Evolutionary conservation across 2,113 vertebrate species (phyloP).

Genomic region (Atlantisia rogersi): DNA sequence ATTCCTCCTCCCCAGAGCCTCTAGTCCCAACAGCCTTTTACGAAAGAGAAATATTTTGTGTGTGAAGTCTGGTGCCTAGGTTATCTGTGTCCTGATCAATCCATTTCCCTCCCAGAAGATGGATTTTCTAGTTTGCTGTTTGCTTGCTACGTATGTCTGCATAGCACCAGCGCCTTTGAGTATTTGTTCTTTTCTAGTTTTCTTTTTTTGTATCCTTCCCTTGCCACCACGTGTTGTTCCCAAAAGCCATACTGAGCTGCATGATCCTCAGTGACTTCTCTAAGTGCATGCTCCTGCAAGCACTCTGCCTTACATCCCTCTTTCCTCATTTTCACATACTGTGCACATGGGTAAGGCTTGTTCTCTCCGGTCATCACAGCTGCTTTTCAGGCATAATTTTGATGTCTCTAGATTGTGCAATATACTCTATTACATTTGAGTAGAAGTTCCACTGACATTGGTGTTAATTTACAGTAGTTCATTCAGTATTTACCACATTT

Average conservation of each 20-base stretch:
- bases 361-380: background rate
- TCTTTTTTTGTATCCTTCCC: background rate
- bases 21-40: background rate
- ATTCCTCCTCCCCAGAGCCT: background rate
- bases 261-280: background rate
- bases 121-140: background rate
- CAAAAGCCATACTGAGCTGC: background rate
- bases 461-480: background rate
- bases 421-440: background rate
- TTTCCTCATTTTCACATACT: background rate
- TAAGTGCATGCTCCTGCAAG: background rate
- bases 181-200: background rate
- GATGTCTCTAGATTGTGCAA: background rate
- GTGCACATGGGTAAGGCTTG: background rate
- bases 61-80: background rate
- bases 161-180: background rate
- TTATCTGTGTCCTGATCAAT: background rate
- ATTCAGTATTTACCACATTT: background rate
- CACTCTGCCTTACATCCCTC: background rate
- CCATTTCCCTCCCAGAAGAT: background rate
- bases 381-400: background rate
- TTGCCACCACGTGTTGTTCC: background rate
- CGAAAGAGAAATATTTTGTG: background rate
- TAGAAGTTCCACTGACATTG: background rate
- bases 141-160: rapidly evolving